Percentiles rank a stretch among this genome's conserved stretches.
phyloP scores from a whole-genome alignment of 2,888 invertebrate species.

The Lasius fuliginosus region DNA sequence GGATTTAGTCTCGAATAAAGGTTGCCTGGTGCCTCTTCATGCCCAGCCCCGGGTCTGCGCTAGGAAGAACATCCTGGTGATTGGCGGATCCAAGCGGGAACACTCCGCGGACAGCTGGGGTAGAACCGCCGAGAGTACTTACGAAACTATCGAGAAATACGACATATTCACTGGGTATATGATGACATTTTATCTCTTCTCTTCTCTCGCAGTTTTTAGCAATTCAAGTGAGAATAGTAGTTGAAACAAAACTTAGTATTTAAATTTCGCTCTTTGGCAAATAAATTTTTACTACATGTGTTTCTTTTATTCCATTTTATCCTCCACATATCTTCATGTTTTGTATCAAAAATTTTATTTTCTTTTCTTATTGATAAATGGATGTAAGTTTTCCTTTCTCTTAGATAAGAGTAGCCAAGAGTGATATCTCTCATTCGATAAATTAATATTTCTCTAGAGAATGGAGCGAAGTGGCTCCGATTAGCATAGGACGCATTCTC shows the following conservation, averaged over 20 bases:
- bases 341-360: background rate
- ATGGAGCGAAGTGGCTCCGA: slow-evolving; percentile 94
- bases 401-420: background rate
- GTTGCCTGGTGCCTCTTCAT: slow-evolving; percentile 92
- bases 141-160: slow-evolving; percentile 94
- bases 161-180: slow-evolving; percentile 91
- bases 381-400: background rate
- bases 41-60: slow-evolving; percentile 94
- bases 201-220: background rate
- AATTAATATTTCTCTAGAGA: slow-evolving; percentile 86
- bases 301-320: background rate
- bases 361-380: background rate
- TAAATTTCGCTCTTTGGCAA: too few species aligned
- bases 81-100: slow-evolving; percentile 95
- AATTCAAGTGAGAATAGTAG: background rate
- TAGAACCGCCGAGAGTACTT: slow-evolving; percentile 92
- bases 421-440: background rate
- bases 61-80: slow-evolving; percentile 94
- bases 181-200: slow-evolving; percentile 29
- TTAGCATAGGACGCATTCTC: slow-evolving; percentile 94
- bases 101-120: slow-evolving; percentile 91
- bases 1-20: slow-evolving; percentile 92
- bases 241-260: background rate
- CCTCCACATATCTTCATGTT: background rate
- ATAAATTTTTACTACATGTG: too few species aligned